A percentile compares a stretch with the other conserved stretches of the same genome.
phyloP scores from a whole-genome alignment of 2,888 invertebrate genomes.

The Epistrophella euchroma region DNA sequence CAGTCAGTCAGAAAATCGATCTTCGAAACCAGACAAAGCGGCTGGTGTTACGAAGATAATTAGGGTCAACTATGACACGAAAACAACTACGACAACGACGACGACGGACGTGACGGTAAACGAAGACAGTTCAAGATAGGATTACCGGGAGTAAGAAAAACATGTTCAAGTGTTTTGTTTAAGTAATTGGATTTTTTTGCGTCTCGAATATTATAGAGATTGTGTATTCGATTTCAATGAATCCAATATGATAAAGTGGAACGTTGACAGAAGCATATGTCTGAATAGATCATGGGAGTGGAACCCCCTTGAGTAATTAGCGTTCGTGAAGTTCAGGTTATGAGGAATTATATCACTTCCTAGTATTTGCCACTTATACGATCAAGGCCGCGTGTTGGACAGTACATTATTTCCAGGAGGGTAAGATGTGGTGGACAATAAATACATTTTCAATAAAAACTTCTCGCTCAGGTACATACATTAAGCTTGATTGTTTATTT shows the following conservation, averaged over 20 bases:
- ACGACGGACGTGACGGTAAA: not conserved
- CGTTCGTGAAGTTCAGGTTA: constrained; percentile 56
- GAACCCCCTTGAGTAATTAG: constrained; percentile 70
- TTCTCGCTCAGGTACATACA: no score
- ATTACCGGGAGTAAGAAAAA: constrained; percentile 70
- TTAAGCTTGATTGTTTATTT: no score
- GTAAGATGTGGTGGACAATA: no score
- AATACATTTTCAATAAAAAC: no score
- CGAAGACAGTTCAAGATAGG: constrained; percentile 55
- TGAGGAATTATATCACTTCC: not conserved
- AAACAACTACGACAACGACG: constrained; percentile 23
- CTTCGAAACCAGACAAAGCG: constrained; percentile 55
- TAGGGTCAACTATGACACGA: constrained; percentile 38
- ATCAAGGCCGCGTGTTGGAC: not conserved
- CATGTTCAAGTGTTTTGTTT: constrained; percentile 73
- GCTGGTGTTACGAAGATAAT: constrained; percentile 46
- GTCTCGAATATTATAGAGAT: constrained; percentile 21
- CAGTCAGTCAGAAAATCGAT: constrained; percentile 46
- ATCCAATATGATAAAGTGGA: constrained; percentile 31
- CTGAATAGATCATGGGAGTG: constrained; percentile 7
- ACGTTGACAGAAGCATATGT: constrained; percentile 63
- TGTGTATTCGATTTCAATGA: constrained; percentile 45
- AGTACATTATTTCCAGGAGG: not conserved
- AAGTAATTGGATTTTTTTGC: constrained; percentile 70
- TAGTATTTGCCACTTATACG: not conserved